Conservation (phyloP, 1,140 invertebrate genomes). For the Brachionus sp. region DNA sequence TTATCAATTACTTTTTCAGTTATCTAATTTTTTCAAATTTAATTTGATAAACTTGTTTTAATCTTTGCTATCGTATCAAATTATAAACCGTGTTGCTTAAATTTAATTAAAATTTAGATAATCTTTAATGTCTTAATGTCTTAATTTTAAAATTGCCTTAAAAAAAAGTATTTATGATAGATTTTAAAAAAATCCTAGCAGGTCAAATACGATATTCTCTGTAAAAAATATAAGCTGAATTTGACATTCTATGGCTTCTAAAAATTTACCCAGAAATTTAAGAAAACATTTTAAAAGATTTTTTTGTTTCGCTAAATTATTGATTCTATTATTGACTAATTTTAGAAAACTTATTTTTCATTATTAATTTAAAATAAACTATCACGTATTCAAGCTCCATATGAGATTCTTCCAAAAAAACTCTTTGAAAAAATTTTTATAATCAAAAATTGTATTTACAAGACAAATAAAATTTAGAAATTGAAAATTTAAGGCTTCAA, state of each 20-base stretch:
- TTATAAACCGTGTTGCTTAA: background rate
- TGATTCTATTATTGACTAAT: background rate
- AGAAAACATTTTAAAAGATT: no score
- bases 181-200: no score
- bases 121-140: no score
- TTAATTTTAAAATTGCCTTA: background rate
- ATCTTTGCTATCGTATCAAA: background rate
- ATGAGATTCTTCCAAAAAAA: no score
- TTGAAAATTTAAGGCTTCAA: background rate
- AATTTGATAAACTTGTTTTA: background rate
- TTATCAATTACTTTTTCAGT: no score
- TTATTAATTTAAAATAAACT: background rate
- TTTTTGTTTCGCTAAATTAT: no score
- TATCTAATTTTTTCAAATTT: background rate
- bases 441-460: background rate
- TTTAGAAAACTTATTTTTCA: background rate
- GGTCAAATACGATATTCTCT: no score
- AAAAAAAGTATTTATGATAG: no score
- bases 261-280: no score
- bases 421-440: no score
- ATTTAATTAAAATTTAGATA: background rate
- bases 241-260: no score
- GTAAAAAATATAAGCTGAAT: no score
- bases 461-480: background rate
- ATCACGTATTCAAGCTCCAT: background rate